Evolutionary conservation across 2,797 vertebrate species (phyloP).

Genomic region (Acanthiza pusilla): DNA sequence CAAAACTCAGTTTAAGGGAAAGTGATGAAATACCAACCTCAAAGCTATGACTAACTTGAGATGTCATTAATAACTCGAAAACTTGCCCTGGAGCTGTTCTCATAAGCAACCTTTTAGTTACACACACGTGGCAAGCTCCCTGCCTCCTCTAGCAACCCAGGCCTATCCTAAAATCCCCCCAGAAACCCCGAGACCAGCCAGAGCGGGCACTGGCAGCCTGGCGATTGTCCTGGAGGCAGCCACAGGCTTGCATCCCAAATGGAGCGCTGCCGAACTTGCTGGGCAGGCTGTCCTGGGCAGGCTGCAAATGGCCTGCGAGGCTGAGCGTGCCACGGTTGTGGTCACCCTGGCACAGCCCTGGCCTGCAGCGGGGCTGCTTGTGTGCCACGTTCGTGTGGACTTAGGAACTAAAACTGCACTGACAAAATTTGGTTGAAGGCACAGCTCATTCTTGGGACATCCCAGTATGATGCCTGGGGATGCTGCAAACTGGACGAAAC

Average conservation of each 20-base stretch:
- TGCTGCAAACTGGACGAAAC: background rate
- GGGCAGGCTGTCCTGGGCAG: background rate
- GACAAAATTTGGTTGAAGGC: background rate
- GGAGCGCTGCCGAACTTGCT: background rate
- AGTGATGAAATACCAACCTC: background rate
- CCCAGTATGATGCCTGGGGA: background rate
- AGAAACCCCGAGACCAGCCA: background rate
- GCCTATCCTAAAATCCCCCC: background rate
- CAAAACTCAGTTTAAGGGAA: background rate
- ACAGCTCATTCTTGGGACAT: background rate
- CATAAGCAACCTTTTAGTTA: background rate
- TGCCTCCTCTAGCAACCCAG: background rate
- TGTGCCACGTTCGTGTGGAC: accelerated
- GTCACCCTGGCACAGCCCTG: background rate
- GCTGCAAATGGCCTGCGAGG: background rate
- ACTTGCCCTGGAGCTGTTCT: background rate
- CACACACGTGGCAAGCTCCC: background rate
- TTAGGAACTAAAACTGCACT: background rate
- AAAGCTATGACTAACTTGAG: background rate
- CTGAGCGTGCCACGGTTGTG: background rate
- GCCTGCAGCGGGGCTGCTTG: background rate
- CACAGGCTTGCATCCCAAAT: accelerated
- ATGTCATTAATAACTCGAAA: background rate
- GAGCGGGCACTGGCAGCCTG: background rate
- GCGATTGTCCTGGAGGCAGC: background rate